Evolutionary conservation across 2,797 vertebrate genomes (phyloP), one percentile per base, ranked within the genome.

Genomic region (Crossoptilon crossoptilon): DNA sequence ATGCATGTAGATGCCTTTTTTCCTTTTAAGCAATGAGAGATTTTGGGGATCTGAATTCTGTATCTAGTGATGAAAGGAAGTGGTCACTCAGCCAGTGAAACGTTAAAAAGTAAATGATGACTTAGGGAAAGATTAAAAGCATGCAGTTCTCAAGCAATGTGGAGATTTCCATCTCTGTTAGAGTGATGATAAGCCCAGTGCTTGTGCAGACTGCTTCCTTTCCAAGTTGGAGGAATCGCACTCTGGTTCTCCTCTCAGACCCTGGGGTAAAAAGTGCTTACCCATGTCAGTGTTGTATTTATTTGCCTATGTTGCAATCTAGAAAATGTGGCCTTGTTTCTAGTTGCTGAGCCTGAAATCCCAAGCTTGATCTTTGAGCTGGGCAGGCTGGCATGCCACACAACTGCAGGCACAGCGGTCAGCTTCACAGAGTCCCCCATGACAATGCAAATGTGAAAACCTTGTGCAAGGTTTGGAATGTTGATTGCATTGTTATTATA

Each of bases 401-500:
- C 56, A 84, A 46, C 44, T 0, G 0, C 63, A 78, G 37, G 26
- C 24, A 31, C 22, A 55, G 27, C 29, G 7, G 63, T 79, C 64
- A 69, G 74, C 79, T 79, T 86, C 16, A 2, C 46, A 77, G 81
- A 91, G 75, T 78, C 67, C 10, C 24, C 21, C 9, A 37, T 87
- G 78, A 80, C 70, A 86, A 44, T 21, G 76, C 31, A 83, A 86
- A 62, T 9, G 35, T 63, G 78, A 72, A 82, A 87, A 72, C 44
- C 13, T 84, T 46, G 46, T 71, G 55, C 23, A 59, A 69, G 44
- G 24, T 70, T 66, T 64, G 74, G 78, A 81, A 59, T 26, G 29
- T 24, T 87, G 67, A 46, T 72, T 79, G 70, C 63, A 64, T 49
- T 81, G 53, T 12, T 93, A 73, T 81, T 89, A 78, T 90, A 67